Conservation (phyloP, 2,113 vertebrate genomes). For the Ochotona curzoniae region DNA sequence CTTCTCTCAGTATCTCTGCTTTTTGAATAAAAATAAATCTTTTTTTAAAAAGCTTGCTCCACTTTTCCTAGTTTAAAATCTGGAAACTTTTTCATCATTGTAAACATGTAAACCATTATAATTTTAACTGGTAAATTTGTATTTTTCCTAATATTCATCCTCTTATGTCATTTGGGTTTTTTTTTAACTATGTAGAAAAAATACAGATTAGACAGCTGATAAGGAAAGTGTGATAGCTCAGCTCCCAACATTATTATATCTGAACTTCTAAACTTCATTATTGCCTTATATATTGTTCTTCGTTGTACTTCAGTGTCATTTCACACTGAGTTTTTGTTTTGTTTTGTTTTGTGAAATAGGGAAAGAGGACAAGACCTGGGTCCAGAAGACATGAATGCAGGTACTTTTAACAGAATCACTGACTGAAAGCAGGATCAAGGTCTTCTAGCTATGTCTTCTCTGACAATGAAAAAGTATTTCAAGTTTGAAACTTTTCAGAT, state of each 20-base stretch:
- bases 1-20: too few species aligned
- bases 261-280: conserved; percentile 62
- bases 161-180: background rate
- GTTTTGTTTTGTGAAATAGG: background rate
- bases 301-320: conserved; percentile 72
- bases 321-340: background rate
- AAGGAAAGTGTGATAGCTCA: conserved; percentile 61
- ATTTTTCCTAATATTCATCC: conserved; percentile 3
- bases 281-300: conserved; percentile 66
- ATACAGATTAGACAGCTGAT: conserved; percentile 73
- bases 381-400: background rate
- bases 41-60: too few species aligned
- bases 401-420: background rate
- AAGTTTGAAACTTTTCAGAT: background rate
- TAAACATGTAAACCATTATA: conserved; percentile 14
- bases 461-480: background rate
- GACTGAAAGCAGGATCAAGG: background rate
- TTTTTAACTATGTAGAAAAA: conserved; percentile 55
- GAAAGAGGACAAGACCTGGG: background rate
- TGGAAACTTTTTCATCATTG: background rate
- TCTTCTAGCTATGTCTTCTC: background rate
- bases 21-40: too few species aligned
- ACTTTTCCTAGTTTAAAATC: too few species aligned
- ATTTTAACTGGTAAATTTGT: background rate
- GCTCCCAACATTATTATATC: conserved; percentile 60